Conservation (phyloP, 2,888 invertebrate species). For the Phoenoteleia sp. region DNA sequence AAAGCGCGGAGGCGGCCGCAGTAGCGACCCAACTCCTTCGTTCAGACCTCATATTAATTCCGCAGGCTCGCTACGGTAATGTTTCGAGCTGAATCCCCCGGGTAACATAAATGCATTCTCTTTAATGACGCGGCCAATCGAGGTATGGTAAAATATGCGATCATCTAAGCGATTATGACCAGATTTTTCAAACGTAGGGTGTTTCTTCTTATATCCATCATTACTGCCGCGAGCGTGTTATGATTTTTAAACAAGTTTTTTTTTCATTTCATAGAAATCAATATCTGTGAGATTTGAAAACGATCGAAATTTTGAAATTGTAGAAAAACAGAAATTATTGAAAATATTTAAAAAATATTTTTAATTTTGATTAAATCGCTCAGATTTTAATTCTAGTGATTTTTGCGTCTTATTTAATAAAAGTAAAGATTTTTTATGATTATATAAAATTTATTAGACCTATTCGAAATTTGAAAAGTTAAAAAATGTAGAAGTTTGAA, state of each 20-base stretch:
- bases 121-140: constrained; percentile 85
- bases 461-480: no score
- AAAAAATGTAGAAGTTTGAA: no score
- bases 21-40: constrained; percentile 66
- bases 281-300: no score
- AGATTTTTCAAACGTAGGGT: constrained; percentile 37
- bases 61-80: constrained; percentile 81
- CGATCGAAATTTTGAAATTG: no score
- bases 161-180: constrained; percentile 84
- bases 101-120: constrained; percentile 85
- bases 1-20: constrained; percentile 61
- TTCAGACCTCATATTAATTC: constrained; percentile 84
- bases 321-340: no score
- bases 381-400: no score
- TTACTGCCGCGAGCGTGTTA: neutral
- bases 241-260: constrained; percentile 39
- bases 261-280: no score
- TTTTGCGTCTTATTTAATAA: no score
- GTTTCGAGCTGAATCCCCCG: constrained; percentile 80
- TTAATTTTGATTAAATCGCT: no score
- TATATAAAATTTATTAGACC: no score
- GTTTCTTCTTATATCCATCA: constrained; percentile 18
- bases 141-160: constrained; percentile 83
- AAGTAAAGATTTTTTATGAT: no score
- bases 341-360: no score